Evolutionary conservation across 2,113 vertebrate genomes (phyloP).

Genomic region (Saiga tatarica): DNA sequence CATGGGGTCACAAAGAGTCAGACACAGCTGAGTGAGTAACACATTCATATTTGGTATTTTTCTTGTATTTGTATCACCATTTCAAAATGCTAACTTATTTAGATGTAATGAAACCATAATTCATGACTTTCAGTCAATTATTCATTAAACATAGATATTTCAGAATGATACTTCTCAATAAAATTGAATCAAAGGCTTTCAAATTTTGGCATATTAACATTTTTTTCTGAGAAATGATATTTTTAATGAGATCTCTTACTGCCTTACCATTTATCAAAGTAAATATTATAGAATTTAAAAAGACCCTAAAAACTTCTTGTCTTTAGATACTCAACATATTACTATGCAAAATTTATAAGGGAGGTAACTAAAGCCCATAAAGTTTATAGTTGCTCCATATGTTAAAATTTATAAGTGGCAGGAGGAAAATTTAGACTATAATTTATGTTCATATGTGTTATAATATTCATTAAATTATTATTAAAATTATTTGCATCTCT

Average conservation of each 20-base stretch:
- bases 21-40: background rate
- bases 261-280: conserved; percentile 11
- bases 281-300: conserved; percentile 24
- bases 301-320: background rate
- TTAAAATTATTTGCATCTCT: background rate
- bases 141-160: conserved; percentile 6
- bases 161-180: background rate
- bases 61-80: background rate
- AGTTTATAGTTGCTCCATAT: background rate
- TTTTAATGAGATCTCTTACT: conserved; percentile 13
- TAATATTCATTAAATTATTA: background rate
- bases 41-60: background rate
- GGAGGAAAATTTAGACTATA: background rate
- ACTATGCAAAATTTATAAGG: conserved; percentile 24
- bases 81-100: conserved; percentile 18
- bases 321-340: background rate
- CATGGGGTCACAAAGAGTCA: background rate
- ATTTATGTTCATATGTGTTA: background rate
- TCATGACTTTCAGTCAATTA: background rate
- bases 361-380: background rate
- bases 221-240: background rate
- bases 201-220: conserved; percentile 18
- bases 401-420: background rate
- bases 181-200: background rate
- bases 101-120: background rate